Conservation (phyloP, 1,140 invertebrate genomes). For the Atta texana region DNA sequence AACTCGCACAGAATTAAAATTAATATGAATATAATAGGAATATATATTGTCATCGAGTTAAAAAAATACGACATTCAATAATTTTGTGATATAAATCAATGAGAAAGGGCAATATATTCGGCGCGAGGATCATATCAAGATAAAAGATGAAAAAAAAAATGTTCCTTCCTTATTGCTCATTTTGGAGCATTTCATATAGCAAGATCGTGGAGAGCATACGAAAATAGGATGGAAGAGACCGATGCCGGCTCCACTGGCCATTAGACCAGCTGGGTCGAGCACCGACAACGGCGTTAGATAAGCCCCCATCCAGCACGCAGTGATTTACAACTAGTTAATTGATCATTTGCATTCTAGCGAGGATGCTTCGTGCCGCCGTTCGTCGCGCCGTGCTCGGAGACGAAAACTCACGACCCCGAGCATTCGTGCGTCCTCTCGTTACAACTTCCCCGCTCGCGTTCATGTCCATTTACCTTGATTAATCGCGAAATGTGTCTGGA, state of each 20-base stretch:
- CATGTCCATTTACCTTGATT: conserved; percentile 60
- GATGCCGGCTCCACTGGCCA: conserved; percentile 57
- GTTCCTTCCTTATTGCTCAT: background rate
- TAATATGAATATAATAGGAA: background rate
- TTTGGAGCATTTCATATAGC: conserved; percentile 22
- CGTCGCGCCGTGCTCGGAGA: conserved; percentile 37
- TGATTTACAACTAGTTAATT: conserved; percentile 84
- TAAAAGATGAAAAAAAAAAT: background rate
- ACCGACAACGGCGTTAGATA: conserved; percentile 65
- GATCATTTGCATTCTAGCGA: conserved; percentile 83
- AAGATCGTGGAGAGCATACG: conserved; percentile 13
- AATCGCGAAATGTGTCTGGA: conserved; percentile 66
- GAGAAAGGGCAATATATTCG: background rate
- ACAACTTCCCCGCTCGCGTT: conserved; percentile 28
- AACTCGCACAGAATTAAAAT: background rate
- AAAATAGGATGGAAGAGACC: conserved; percentile 55
- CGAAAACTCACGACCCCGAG: conserved; percentile 46
- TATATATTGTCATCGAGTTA: background rate
- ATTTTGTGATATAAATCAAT: background rate
- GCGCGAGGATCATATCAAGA: background rate
- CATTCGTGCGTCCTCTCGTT: conserved; percentile 54
- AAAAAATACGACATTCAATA: background rate
- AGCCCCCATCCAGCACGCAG: conserved; percentile 67
- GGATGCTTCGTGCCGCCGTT: conserved; percentile 50
- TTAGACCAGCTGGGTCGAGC: conserved; percentile 57